Conservation (phyloP, 2,888 invertebrate species). For the Orchesellides sinensis region DNA sequence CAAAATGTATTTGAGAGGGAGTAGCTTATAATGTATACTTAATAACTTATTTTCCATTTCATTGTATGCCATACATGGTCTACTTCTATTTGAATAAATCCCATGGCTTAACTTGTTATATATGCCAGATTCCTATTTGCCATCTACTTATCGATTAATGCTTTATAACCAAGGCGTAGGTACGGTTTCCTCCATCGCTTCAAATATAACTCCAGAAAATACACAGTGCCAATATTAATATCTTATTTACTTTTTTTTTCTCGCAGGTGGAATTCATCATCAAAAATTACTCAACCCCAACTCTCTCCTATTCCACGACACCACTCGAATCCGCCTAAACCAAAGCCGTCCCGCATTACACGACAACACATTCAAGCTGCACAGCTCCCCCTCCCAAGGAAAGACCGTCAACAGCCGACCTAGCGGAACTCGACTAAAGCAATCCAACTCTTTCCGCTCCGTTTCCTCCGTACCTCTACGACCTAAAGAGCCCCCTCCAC, state of each 20-base stretch:
- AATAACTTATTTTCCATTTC: too few relatives aligned
- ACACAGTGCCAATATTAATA: neutral
- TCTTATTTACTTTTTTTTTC: neutral
- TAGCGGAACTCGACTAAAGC: slow-evolving; percentile 66
- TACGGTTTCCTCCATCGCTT: neutral
- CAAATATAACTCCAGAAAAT: neutral
- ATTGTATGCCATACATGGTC: too few relatives aligned
- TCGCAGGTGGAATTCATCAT: neutral
- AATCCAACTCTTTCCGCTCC: slow-evolving; percentile 76
- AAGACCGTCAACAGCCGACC: slow-evolving; percentile 15
- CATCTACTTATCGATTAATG: too few relatives aligned
- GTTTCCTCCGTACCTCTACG: slow-evolving; percentile 74
- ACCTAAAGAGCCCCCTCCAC: slow-evolving; percentile 75
- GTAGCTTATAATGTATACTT: too few relatives aligned
- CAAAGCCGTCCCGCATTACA: slow-evolving; percentile 74
- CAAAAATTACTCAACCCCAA: slow-evolving; percentile 70
- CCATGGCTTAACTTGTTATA: too few relatives aligned
- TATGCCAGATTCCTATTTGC: too few relatives aligned
- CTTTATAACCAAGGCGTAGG: too few relatives aligned
- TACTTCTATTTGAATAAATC: too few relatives aligned
- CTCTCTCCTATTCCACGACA: slow-evolving; percentile 85
- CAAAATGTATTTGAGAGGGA: too few relatives aligned
- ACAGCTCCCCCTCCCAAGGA: slow-evolving; percentile 60
- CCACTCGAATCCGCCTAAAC: slow-evolving; percentile 86
- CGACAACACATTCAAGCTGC: slow-evolving; percentile 70